phyloP scores from a whole-genome alignment of 2,797 vertebrate species.

The Myotis daubentonii region DNA sequence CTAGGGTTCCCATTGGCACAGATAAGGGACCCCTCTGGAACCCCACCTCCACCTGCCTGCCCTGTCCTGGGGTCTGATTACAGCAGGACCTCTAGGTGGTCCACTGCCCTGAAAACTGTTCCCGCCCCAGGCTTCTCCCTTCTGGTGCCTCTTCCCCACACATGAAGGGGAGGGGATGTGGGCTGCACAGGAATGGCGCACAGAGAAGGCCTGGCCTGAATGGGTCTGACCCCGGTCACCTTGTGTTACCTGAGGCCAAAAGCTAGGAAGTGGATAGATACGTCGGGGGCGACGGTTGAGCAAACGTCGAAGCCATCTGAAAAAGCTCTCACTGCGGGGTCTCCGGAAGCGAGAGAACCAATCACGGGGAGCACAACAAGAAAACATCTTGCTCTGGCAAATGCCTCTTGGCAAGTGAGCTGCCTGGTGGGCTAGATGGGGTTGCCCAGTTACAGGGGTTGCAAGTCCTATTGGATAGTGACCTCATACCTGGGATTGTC shows the following conservation, averaged over 20 bases:
- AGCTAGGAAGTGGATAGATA: no score
- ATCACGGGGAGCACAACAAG: not conserved
- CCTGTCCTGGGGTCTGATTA: not conserved
- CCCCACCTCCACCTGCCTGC: not conserved
- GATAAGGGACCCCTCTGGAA: not conserved
- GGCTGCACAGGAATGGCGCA: not conserved
- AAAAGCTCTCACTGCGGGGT: not conserved
- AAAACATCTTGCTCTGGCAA: not conserved
- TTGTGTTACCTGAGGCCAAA: not conserved
- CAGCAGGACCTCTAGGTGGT: not conserved
- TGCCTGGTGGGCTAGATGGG: not conserved
- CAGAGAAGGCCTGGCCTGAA: not conserved
- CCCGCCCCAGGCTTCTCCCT: no score
- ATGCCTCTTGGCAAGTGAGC: not conserved
- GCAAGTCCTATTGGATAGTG: not conserved
- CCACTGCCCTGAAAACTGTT: no score
- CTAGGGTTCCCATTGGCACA: no score
- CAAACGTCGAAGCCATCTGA: accelerated
- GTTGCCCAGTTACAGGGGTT: not conserved
- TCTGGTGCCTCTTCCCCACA: no score
- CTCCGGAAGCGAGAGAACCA: not conserved
- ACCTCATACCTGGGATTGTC: no score
- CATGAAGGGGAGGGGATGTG: not conserved
- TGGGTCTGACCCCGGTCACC: accelerated
- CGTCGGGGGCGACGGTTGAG: no score